A percentile compares a stretch with the other conserved stretches of the same genome.
phyloP scores from a whole-genome alignment of 2,888 invertebrate genomes.

The Sipunculus nudus region DNA sequence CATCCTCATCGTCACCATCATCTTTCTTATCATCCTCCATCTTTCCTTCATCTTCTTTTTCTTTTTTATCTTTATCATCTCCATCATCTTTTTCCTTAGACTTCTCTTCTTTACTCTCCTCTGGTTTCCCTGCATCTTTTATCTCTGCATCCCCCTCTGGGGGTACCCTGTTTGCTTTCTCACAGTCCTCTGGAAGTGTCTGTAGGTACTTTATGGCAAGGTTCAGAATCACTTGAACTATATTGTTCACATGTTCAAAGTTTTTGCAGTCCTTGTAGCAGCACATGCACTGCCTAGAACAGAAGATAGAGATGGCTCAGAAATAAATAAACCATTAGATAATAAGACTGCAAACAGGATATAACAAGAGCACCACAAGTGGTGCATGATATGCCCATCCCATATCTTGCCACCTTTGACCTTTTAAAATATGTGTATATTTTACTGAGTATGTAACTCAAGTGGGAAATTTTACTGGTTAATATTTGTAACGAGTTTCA shows the following conservation, averaged over 20 bases:
- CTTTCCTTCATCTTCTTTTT: constrained; percentile 25
- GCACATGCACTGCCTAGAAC: constrained; percentile 91
- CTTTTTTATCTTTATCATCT: constrained; percentile 18
- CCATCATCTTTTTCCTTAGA: constrained; percentile 36
- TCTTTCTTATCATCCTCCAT: constrained; percentile 34
- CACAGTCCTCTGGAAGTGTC: constrained; percentile 49
- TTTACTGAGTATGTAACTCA: too few species aligned
- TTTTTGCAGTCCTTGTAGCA: constrained; percentile 92
- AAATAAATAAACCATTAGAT: background rate
- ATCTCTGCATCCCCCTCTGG: constrained; percentile 18
- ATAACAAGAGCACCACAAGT: too few species aligned
- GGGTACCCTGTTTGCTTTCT: constrained; percentile 27
- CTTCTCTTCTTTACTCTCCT: constrained; percentile 18
- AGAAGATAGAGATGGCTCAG: constrained; percentile 48
- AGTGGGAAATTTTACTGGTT: too few species aligned
- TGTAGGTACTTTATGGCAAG: constrained; percentile 82
- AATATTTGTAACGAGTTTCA: too few species aligned
- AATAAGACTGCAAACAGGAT: too few species aligned
- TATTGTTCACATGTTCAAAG: constrained; percentile 87
- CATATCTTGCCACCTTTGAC: background rate
- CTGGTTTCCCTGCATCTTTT: background rate
- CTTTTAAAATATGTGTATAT: too few species aligned
- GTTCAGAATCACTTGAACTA: constrained; percentile 87
- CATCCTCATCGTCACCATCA: constrained; percentile 12
- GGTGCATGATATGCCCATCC: too few species aligned